These are phyloP conservation scores for Lutjanus erythropterus DNA, from an alignment of 2,113 vertebrate species.

Conservation along the genomic window DNA sequence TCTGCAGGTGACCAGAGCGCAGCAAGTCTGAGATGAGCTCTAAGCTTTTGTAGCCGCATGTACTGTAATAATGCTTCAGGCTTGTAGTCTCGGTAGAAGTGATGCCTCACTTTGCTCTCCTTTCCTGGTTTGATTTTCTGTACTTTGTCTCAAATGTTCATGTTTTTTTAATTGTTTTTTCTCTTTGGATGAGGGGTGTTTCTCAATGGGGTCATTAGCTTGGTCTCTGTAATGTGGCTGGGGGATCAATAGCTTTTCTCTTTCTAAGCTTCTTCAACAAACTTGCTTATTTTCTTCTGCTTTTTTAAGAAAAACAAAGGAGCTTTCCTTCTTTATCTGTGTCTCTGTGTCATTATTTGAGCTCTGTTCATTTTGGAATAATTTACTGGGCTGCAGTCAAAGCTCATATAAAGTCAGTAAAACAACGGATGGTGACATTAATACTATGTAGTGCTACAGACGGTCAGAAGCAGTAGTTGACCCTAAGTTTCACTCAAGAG, in stretches of 20 bases:
- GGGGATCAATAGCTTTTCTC: constrained; percentile 51
- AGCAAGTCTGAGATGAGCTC: not conserved
- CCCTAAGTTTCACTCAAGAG: not conserved
- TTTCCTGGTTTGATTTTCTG: constrained; percentile 44
- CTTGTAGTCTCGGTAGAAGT: constrained; percentile 40
- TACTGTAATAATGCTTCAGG: constrained; percentile 55
- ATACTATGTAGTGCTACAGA: not conserved
- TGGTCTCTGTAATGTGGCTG: constrained; percentile 47
- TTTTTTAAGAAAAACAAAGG: constrained; percentile 62
- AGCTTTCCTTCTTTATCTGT: constrained; percentile 29
- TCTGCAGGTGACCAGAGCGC: not conserved
- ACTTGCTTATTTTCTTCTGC: constrained; percentile 70
- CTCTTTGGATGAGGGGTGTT: constrained; percentile 16
- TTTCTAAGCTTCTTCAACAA: constrained; percentile 60
- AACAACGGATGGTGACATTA: not conserved
- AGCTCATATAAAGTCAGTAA: accelerated
- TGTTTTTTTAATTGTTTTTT: constrained; percentile 34
- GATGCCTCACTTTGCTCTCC: constrained; percentile 47
- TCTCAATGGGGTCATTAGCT: constrained; percentile 7
- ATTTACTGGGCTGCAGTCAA: not conserved
- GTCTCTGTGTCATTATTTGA: constrained; percentile 59
- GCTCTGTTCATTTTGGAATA: not conserved
- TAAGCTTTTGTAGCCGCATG: constrained; percentile 43
- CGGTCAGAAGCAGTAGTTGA: not conserved
- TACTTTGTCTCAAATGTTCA: constrained; percentile 23